Evolutionary conservation across 2,888 invertebrate species (phyloP).

Genomic region (Patella caerulea): DNA sequence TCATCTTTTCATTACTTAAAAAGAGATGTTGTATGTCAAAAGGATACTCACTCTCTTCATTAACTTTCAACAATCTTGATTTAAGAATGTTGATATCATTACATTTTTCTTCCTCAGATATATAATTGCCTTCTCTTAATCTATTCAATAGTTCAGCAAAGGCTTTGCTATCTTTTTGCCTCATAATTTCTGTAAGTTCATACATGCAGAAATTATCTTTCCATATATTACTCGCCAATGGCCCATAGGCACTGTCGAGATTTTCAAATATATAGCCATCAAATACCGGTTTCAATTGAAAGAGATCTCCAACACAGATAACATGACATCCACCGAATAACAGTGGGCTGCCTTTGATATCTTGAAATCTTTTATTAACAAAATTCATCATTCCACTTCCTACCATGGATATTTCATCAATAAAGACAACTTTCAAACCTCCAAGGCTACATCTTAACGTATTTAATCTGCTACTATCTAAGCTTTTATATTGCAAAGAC

Average conservation of each 20-base stretch:
- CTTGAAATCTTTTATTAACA: constrained; percentile 29
- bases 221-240: constrained; percentile 14
- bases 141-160: constrained; percentile 46
- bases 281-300: constrained; percentile 29
- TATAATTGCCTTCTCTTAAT: constrained; percentile 36
- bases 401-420: constrained; percentile 45
- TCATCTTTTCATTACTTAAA: neutral
- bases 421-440: constrained; percentile 32
- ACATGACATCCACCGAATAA: constrained; percentile 20
- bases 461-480: constrained; percentile 15
- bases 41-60: neutral
- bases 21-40: neutral
- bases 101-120: neutral
- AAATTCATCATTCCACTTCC: constrained; percentile 30
- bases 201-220: constrained; percentile 32
- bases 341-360: constrained; percentile 32
- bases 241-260: constrained; percentile 18
- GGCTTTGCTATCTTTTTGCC: constrained; percentile 31
- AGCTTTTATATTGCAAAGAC: constrained; percentile 22
- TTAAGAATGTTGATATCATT: neutral
- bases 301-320: constrained; percentile 13
- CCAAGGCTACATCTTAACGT: constrained; percentile 14
- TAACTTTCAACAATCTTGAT: neutral
- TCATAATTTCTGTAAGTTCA: constrained; percentile 29
- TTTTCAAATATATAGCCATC: constrained; percentile 21